Conservation (phyloP, 2,797 vertebrate species). For the Rachycentron canadum region DNA sequence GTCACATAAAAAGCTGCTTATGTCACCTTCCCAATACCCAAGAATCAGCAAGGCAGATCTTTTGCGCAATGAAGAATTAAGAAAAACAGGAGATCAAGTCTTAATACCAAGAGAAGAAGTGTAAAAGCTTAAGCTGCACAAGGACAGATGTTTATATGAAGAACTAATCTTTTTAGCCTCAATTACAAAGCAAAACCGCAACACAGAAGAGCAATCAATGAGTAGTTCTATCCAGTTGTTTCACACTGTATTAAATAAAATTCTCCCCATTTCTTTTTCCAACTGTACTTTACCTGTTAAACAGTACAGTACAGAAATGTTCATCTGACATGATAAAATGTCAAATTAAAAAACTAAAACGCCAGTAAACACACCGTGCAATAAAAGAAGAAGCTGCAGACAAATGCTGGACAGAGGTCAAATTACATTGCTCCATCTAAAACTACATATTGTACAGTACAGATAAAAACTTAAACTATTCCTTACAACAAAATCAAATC, state of each 20-base stretch:
- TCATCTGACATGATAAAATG: too few relatives aligned
- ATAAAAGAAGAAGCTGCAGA: too few relatives aligned
- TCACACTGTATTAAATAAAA: neutral
- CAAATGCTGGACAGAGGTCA: neutral
- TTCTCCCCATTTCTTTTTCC: neutral
- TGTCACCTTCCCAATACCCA: constrained; percentile 40
- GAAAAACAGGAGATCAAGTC: constrained; percentile 11
- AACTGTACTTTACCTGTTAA: neutral
- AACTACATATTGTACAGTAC: neutral
- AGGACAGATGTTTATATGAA: neutral
- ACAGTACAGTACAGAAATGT: neutral
- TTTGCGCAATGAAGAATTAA: constrained; percentile 18
- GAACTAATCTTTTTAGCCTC: neutral
- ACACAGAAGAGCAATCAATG: neutral
- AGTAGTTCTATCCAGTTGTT: neutral
- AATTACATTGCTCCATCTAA: neutral
- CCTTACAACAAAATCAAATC: neutral
- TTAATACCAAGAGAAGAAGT: constrained; percentile 12
- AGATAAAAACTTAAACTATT: neutral
- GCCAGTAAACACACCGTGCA: neutral
- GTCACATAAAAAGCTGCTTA: constrained; percentile 71
- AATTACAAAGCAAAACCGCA: constrained; percentile 7
- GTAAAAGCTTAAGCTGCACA: neutral
- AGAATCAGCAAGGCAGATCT: constrained; percentile 16
- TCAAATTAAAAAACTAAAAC: neutral